These are phyloP conservation scores for Nysson spinosus DNA, from an alignment of 2,888 invertebrate species.

Conservation along the genomic window DNA sequence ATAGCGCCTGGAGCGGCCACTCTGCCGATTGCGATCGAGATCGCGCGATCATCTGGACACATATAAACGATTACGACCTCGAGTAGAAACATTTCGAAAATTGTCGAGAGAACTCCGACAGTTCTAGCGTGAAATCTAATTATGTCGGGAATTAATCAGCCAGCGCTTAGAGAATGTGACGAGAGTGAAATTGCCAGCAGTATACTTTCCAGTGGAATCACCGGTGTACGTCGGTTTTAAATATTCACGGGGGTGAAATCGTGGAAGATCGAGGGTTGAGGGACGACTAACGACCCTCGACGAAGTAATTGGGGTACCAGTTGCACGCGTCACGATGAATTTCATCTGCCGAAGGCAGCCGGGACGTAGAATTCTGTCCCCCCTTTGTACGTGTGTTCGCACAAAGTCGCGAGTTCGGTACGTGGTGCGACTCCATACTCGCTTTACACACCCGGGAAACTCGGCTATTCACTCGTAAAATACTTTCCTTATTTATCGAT, in stretches of 20 bases:
- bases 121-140: no score
- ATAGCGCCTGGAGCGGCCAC: slow-evolving; percentile 29
- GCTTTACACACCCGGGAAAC: no score
- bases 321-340: slow-evolving; percentile 67
- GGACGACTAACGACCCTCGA: slow-evolving; percentile 53
- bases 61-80: slow-evolving; percentile 1
- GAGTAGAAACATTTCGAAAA: no score
- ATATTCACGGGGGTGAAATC: no score
- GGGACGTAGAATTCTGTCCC: background rate
- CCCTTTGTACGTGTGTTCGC: slow-evolving; percentile 19
- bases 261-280: background rate
- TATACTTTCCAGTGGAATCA: no score
- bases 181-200: no score
- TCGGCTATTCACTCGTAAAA: no score
- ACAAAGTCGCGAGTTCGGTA: slow-evolving; percentile 22
- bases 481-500: slow-evolving; percentile 40
- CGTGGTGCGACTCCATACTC: slow-evolving; percentile 38
- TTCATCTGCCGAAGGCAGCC: slow-evolving; percentile 52
- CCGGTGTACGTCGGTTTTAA: no score
- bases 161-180: no score
- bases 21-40: slow-evolving; percentile 38
- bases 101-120: no score
- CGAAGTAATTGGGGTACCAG: slow-evolving; percentile 68
- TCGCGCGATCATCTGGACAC: slow-evolving; percentile 11
- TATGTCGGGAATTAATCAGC: no score